phyloP scores from a whole-genome alignment of 1,140 invertebrate species.

The Drosophila pruinosa region DNA sequence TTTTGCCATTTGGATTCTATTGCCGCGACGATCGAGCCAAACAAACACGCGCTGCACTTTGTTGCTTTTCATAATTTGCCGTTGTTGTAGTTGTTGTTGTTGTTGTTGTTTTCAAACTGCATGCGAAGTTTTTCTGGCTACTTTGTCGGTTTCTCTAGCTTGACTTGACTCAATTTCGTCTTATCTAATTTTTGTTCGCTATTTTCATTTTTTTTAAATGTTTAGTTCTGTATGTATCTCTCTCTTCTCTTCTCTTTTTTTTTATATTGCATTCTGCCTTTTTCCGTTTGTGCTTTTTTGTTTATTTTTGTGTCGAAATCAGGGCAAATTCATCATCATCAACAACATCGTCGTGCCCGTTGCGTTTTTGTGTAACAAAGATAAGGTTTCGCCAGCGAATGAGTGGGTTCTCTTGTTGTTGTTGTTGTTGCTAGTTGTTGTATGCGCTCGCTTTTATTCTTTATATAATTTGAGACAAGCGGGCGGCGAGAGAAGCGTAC shows the following conservation, averaged over 20 bases:
- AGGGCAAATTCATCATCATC: conserved; percentile 80
- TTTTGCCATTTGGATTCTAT: conserved; percentile 21
- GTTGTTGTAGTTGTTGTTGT: conserved; percentile 29
- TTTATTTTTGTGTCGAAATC: conserved; percentile 80
- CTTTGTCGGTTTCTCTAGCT: conserved; percentile 54
- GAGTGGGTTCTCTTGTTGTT: conserved; percentile 52
- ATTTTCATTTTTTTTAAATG: conserved; percentile 44
- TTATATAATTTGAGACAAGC: conserved; percentile 62
- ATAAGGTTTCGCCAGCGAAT: conserved; percentile 69
- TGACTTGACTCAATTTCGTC: conserved; percentile 71
- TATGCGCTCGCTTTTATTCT: conserved; percentile 55
- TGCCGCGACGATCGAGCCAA: conserved; percentile 42
- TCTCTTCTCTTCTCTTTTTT: conserved; percentile 2
- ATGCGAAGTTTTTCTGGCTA: conserved; percentile 56
- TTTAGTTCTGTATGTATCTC: conserved; percentile 32
- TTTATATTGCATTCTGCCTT: conserved; percentile 13
- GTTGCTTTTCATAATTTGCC: conserved; percentile 23
- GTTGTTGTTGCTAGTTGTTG: conserved; percentile 34
- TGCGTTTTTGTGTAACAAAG: conserved; percentile 70
- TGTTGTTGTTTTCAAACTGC: conserved; percentile 50
- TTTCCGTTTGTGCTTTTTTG: conserved; percentile 42
- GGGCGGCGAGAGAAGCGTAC: not conserved
- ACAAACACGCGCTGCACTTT: conserved; percentile 73
- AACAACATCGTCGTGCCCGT: conserved; percentile 74
- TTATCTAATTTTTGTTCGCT: conserved; percentile 72